phyloP scores from a whole-genome alignment of 2,797 vertebrate species.

The Acipenser ruthenus region DNA sequence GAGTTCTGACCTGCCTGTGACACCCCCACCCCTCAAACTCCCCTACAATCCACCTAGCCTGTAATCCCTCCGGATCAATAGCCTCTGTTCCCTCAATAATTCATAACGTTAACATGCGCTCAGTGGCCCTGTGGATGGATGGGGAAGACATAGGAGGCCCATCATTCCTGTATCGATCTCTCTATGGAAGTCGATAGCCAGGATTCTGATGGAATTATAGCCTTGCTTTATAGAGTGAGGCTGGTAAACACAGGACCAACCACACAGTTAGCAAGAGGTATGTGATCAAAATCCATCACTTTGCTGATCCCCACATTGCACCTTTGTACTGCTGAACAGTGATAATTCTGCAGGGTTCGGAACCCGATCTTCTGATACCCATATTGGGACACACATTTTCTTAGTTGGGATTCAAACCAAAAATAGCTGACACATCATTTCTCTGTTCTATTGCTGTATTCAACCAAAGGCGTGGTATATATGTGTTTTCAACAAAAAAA shows the following conservation, averaged over 20 bases:
- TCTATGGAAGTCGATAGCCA: slow-evolving; percentile 58
- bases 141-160: slow-evolving; percentile 68
- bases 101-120: slow-evolving; percentile 80
- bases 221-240: slow-evolving; percentile 46
- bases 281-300: no score
- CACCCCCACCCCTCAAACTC: slow-evolving; percentile 30
- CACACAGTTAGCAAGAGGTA: not conserved
- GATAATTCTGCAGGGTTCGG: no score
- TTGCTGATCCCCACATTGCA: no score
- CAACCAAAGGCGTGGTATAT: no score
- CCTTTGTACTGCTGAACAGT: no score
- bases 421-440: no score
- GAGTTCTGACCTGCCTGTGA: slow-evolving; percentile 52
- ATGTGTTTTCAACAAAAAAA: no score
- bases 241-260: not conserved
- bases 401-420: no score
- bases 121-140: slow-evolving; percentile 67
- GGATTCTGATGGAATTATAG: slow-evolving; percentile 67
- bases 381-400: no score
- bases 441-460: no score
- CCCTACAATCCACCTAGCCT: slow-evolving; percentile 46
- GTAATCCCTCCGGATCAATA: slow-evolving; percentile 72
- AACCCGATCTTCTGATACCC: no score
- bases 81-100: slow-evolving; percentile 77
- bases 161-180: slow-evolving; percentile 71